These are phyloP conservation scores for Drosophila quadrilineata DNA, from an alignment of 1,140 invertebrate genomes.

Conservation along the genomic window DNA sequence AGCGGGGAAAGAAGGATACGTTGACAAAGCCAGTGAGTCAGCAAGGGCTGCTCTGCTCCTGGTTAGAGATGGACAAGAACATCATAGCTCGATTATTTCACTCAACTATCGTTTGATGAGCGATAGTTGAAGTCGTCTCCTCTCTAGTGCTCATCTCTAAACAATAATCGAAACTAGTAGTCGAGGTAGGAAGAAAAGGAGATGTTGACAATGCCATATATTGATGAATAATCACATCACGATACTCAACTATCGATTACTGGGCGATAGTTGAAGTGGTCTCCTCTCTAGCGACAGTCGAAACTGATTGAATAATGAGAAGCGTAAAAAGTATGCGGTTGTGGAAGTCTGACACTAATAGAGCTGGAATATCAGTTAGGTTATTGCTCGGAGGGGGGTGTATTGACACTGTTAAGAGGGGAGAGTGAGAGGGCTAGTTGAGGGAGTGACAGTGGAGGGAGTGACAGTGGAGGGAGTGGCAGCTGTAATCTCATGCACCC, in stretches of 20 bases:
- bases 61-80: conserved; percentile 14
- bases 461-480: neutral
- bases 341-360: conserved; percentile 48
- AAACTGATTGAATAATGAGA: conserved; percentile 75
- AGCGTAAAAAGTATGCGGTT: conserved; percentile 27
- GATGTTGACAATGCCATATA: too few relatives aligned
- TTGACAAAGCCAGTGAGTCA: conserved; percentile 37
- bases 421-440: neutral
- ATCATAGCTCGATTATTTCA: neutral
- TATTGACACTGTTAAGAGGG: too few relatives aligned
- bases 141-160: too few relatives aligned
- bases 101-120: neutral
- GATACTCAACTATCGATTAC: neutral
- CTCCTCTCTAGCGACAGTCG: conserved; percentile 37
- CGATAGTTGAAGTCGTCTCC: neutral
- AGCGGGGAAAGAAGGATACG: neutral
- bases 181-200: too few relatives aligned
- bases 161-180: too few relatives aligned
- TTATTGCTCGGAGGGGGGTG: too few relatives aligned
- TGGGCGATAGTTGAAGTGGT: neutral
- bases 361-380: too few relatives aligned
- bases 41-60: conserved; percentile 1
- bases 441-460: too few relatives aligned
- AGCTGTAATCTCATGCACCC: conserved; percentile 9
- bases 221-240: neutral